Evolutionary conservation across 2,888 invertebrate species (phyloP).

Genomic region (Nephrotoma guestfalica): DNA sequence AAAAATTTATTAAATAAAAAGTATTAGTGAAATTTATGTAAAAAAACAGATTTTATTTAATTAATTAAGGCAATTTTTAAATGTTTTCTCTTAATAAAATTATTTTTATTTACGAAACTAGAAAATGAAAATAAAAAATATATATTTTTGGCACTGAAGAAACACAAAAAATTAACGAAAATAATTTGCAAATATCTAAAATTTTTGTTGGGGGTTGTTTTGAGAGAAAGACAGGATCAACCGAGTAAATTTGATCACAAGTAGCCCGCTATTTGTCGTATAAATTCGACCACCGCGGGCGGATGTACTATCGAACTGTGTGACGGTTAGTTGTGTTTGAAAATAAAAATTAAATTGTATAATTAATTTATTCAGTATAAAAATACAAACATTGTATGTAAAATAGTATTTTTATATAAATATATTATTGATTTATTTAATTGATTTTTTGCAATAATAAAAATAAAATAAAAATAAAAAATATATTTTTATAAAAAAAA

Average conservation of each 20-base stretch:
- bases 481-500: not conserved
- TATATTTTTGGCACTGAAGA: not conserved
- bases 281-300: not conserved
- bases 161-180: not conserved
- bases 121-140: not conserved
- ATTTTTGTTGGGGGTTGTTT: not conserved
- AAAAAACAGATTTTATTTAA: not conserved
- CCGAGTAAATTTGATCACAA: not conserved
- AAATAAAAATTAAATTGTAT: not conserved
- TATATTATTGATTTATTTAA: not conserved
- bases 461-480: not conserved
- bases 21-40: not conserved
- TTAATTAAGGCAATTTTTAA: not conserved
- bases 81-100: not conserved
- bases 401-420: constrained; percentile 4
- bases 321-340: not conserved
- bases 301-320: not conserved
- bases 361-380: constrained; percentile 1
- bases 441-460: not conserved
- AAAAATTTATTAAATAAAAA: not conserved
- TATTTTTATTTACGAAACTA: not conserved
- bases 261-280: not conserved
- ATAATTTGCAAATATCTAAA: not conserved
- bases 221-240: not conserved
- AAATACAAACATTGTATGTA: constrained; percentile 4